Percentiles rank a stretch among this genome's conserved stretches.
phyloP scores from a whole-genome alignment of 2,888 invertebrate genomes.

The Plebejus anna region DNA sequence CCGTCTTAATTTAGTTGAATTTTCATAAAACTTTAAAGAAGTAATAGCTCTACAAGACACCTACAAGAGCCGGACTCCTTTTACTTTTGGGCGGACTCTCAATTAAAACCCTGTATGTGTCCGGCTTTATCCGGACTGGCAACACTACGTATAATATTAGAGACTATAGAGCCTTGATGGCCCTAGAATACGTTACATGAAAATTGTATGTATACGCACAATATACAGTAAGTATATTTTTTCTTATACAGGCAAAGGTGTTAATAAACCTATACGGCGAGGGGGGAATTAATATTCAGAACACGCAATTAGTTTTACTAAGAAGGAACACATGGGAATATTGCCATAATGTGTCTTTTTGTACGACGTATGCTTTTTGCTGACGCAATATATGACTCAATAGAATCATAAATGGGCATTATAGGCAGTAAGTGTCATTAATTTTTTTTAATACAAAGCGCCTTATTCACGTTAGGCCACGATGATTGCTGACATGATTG shows the following conservation, averaged over 20 bases:
- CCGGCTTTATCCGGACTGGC: too few species aligned
- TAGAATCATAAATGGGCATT: slow-evolving; percentile 17
- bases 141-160: too few species aligned
- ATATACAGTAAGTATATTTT: slow-evolving; percentile 27
- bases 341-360: slow-evolving; percentile 10
- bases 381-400: slow-evolving; percentile 16
- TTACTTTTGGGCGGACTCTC: too few species aligned
- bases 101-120: too few species aligned
- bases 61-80: too few species aligned
- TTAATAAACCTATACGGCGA: slow-evolving; percentile 29
- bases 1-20: too few species aligned
- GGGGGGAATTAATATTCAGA: slow-evolving; percentile 22
- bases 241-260: slow-evolving; percentile 32
- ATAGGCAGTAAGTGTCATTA: not conserved
- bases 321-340: slow-evolving; percentile 17
- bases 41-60: too few species aligned
- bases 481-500: not conserved
- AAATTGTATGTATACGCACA: slow-evolving; percentile 30
- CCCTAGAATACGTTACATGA: slow-evolving; percentile 13
- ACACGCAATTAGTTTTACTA: slow-evolving; percentile 19
- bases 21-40: too few species aligned
- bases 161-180: not conserved
- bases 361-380: not conserved
- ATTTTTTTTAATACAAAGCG: not conserved
- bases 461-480: not conserved